Percentiles rank a stretch among this genome's conserved stretches.
Evolutionary conservation across 1,140 invertebrate species (phyloP).

Genomic region (Drosophila funebris): DNA sequence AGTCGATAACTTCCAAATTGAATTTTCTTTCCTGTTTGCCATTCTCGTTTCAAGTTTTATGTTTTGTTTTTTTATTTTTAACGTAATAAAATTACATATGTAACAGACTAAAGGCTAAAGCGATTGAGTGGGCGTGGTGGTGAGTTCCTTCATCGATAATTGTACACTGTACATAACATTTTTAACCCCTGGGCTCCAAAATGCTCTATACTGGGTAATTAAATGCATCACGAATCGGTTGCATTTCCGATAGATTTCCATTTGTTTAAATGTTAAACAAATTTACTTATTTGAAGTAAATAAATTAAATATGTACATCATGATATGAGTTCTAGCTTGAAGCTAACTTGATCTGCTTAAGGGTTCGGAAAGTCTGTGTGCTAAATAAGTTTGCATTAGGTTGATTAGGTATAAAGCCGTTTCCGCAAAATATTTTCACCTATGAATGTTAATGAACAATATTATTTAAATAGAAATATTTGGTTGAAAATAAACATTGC

Average conservation of each 20-base stretch:
- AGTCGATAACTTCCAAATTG: background rate
- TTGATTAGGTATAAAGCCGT: too few species aligned
- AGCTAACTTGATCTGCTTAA: too few species aligned
- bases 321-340: too few species aligned
- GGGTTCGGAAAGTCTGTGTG: too few species aligned
- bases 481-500: too few species aligned
- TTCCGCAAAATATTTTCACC: too few species aligned
- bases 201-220: background rate
- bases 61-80: background rate
- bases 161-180: background rate
- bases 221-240: background rate
- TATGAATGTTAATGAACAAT: too few species aligned
- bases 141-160: background rate
- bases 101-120: background rate
- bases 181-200: background rate
- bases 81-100: slow-evolving; percentile 10
- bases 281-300: background rate
- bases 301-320: background rate
- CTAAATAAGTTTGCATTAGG: too few species aligned
- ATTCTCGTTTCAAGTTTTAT: too few species aligned
- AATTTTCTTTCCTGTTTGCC: background rate
- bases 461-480: too few species aligned
- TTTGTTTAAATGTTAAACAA: background rate
- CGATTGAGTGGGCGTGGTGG: background rate
- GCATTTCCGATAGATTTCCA: background rate